A percentile compares a stretch with the other conserved stretches of the same genome.
Conservation (phyloP, 2,113 vertebrate species). For the Caranx ignobilis region DNA sequence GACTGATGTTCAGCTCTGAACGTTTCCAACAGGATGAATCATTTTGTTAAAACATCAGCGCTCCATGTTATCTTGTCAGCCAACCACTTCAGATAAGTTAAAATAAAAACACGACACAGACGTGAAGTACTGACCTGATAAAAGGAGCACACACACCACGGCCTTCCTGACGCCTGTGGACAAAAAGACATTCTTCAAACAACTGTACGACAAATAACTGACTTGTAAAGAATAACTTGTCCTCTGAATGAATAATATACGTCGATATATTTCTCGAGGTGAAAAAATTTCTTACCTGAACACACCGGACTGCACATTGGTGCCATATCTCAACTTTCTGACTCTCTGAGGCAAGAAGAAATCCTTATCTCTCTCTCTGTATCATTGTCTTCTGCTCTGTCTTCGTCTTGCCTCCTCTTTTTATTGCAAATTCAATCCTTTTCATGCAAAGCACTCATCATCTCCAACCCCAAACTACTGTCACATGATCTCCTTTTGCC, state of each 20-base stretch:
- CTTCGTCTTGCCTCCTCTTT: not conserved
- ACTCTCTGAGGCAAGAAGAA: too few species aligned
- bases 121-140: slow-evolving; percentile 20
- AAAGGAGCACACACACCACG: not conserved
- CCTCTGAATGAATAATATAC: too few species aligned
- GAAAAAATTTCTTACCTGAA: not conserved
- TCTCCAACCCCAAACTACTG: not conserved
- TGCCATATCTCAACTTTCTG: not conserved
- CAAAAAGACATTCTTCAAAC: not conserved
- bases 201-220: too few species aligned
- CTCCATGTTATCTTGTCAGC: too few species aligned
- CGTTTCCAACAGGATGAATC: too few species aligned
- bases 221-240: too few species aligned
- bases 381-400: not conserved
- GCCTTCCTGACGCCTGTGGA: not conserved
- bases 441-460: slow-evolving; percentile 1
- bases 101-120: not conserved
- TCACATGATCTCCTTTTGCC: not conserved
- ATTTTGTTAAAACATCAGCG: too few species aligned
- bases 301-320: not conserved
- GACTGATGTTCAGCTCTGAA: too few species aligned
- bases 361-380: not conserved
- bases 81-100: too few species aligned
- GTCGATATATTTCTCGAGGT: too few species aligned
- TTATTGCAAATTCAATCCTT: not conserved